These are phyloP conservation scores for Leptopilina boulardi DNA, from an alignment of 1,140 invertebrate genomes.

Conservation along the genomic window DNA sequence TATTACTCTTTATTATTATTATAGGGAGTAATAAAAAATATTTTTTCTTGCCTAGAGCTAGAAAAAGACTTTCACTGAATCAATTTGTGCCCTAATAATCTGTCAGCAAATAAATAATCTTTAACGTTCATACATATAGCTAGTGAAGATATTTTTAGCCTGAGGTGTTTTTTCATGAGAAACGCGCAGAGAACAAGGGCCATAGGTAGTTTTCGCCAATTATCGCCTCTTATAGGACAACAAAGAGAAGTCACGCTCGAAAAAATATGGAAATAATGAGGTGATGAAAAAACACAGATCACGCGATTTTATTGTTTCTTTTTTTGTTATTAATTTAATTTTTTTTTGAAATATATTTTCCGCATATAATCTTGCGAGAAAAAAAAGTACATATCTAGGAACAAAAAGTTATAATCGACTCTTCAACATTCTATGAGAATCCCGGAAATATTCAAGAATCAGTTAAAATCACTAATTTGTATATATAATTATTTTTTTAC, in stretches of 20 bases:
- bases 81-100: constrained; percentile 1
- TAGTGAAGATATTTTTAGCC: background rate
- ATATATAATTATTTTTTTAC: no score
- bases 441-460: no score
- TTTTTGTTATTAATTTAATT: no score
- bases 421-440: no score
- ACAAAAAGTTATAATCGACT: no score
- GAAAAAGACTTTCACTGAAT: constrained; percentile 9
- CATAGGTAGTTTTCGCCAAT: constrained; percentile 14
- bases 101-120: constrained; percentile 12
- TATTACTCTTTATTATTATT: background rate
- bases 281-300: background rate
- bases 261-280: background rate
- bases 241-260: constrained; percentile 4
- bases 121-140: background rate
- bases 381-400: no score
- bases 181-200: background rate
- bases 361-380: background rate
- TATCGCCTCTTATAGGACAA: background rate
- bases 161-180: constrained; percentile 12
- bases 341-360: background rate
- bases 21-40: background rate
- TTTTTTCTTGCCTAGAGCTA: background rate
- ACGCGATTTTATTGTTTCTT: background rate
- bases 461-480: no score